Percentiles rank a stretch among this genome's conserved stretches.
Conservation (phyloP, 1,140 invertebrate genomes). For the Oreohelix idahoensis region DNA sequence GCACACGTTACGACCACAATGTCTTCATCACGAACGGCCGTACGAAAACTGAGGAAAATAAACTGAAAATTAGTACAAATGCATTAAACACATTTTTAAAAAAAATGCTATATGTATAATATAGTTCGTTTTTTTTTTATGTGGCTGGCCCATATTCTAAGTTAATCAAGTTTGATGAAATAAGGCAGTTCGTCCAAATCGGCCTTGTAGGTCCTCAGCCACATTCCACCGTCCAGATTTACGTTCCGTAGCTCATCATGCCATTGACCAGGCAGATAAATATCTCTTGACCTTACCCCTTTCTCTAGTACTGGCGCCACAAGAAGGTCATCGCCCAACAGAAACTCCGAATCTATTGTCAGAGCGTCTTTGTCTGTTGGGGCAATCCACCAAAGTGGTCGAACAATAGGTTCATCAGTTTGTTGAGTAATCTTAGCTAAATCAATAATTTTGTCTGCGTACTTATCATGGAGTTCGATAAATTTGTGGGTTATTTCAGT, state of each 20-base stretch:
- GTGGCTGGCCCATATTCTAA: too few relatives aligned
- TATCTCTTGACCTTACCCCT: slow-evolving; percentile 79
- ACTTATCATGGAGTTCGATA: slow-evolving; percentile 81
- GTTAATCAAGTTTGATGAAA: slow-evolving; percentile 44
- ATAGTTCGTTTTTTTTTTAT: too few relatives aligned
- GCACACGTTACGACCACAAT: too few relatives aligned
- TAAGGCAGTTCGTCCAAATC: slow-evolving; percentile 54
- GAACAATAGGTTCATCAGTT: slow-evolving; percentile 75
- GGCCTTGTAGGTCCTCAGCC: slow-evolving; percentile 80
- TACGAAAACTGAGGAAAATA: too few relatives aligned
- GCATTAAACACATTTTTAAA: too few relatives aligned
- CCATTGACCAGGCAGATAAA: slow-evolving; percentile 77
- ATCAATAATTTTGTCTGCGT: slow-evolving; percentile 60
- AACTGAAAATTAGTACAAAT: too few relatives aligned
- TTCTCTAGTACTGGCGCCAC: slow-evolving; percentile 86
- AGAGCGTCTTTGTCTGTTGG: slow-evolving; percentile 85
- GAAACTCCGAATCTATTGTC: slow-evolving; percentile 85
- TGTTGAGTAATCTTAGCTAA: slow-evolving; percentile 48
- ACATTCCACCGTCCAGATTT: slow-evolving; percentile 77
- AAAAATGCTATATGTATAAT: too few relatives aligned
- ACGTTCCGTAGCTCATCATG: slow-evolving; percentile 44
- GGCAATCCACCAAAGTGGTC: slow-evolving; percentile 93
- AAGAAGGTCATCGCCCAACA: slow-evolving; percentile 87
- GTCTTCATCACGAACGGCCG: too few relatives aligned
- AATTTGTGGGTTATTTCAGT: slow-evolving; percentile 80